These are phyloP conservation scores for Karalla daura DNA, from an alignment of 2,797 vertebrate genomes.

Conservation along the genomic window DNA sequence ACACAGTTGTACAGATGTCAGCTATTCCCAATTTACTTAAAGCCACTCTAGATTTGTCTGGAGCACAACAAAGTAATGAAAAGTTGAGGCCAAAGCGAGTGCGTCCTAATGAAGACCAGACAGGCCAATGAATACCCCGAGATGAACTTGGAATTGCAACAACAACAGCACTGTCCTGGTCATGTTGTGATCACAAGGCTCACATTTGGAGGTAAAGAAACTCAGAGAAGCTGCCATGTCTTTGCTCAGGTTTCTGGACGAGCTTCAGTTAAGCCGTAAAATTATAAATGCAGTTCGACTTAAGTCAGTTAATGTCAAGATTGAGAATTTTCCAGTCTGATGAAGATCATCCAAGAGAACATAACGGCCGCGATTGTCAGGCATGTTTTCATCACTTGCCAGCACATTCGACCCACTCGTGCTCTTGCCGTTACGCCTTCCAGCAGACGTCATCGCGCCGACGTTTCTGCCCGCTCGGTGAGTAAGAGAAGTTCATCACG, in stretches of 20 bases:
- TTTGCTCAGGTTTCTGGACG: constrained; percentile 10
- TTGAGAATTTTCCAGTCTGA: constrained; percentile 31
- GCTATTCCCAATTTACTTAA: constrained; percentile 41
- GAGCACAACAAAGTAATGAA: constrained; percentile 42
- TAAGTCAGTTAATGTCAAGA: constrained; percentile 25
- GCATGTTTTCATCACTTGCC: neutral
- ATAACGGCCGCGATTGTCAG: constrained; percentile 6
- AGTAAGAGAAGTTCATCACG: constrained; percentile 12
- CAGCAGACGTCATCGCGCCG: neutral
- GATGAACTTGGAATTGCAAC: constrained; percentile 46
- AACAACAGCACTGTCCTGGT: constrained; percentile 23
- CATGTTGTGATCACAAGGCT: constrained; percentile 15
- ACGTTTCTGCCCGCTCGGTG: neutral
- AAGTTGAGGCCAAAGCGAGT: constrained; percentile 19
- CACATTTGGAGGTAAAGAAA: constrained; percentile 3
- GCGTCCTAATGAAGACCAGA: constrained; percentile 52
- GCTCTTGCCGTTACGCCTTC: neutral
- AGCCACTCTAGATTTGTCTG: constrained; percentile 38
- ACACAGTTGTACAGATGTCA: constrained; percentile 62
- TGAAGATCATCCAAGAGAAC: constrained; percentile 10
- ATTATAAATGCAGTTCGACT: neutral
- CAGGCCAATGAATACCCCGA: constrained; percentile 27
- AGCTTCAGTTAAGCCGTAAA: neutral
- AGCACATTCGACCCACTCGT: neutral
- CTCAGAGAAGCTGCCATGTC: neutral